Evolutionary conservation across 2,888 invertebrate genomes (phyloP), one percentile per base, ranked within the genome.

Genomic region (Arctia plantaginis): DNA sequence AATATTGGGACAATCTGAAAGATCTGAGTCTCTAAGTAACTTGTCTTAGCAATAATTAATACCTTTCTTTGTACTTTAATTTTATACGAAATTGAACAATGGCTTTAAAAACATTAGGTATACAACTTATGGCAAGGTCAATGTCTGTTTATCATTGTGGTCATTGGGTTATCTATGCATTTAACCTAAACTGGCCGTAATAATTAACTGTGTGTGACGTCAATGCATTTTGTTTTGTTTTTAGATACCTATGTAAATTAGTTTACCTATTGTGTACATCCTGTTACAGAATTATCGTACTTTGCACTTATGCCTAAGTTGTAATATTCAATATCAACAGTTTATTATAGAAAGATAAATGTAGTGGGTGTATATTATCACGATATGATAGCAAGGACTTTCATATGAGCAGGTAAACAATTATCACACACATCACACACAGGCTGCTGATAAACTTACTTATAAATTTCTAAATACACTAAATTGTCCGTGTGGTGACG

Each of bases 231-330:
- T 67, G 18, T 67, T 47, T 47, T 47, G 47, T 67, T 47, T 47
- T 67, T 13, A 30, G 30, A 62, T 62, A 62, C 62, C 62, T 30
- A 62, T 30, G 15, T 62, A 30, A 62, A 18, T 62, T 6, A 30
- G 23, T 27, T 47, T 67, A 33, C 13, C 1, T 47, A 47, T 30
- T 66, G 27, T n/a, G 12, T 44, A 30, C 20, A 67, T 47, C 67
- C 67, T 67, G 67, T 20, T 47, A 47, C 67, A 33, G 12, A 33
- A 67, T 67, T 67, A 67, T 33, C 33, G 30, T 62, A 62, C 62
- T 55, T 55, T 62, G 30, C 30, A 62, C 30, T 62, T 30, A 15
- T 1, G 1, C 18, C 18, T 30, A 59, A 27, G 15, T 59, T 62
- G 51, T 62, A 30, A 59, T 27, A 27, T 59, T 59, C 15, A 27